Percentiles rank a stretch among this genome's conserved stretches.
These are phyloP conservation scores for Loris lydekkerianus DNA, from an alignment of 2,797 vertebrate genomes.

Conservation along the genomic window DNA sequence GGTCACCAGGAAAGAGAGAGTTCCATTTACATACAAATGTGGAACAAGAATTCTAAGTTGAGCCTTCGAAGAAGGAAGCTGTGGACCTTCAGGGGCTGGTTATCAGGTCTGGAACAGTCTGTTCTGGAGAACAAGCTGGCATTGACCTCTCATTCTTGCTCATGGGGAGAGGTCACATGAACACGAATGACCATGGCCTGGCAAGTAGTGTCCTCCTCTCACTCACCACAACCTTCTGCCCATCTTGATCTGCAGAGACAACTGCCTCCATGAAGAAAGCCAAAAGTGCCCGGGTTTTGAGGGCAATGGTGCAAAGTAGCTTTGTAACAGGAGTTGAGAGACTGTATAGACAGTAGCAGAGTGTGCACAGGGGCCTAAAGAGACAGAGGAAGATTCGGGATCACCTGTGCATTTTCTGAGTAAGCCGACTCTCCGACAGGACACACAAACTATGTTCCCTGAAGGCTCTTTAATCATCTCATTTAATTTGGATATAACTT, in stretches of 20 bases:
- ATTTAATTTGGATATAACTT: slow-evolving; percentile 64
- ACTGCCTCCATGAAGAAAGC: not conserved
- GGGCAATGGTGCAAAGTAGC: not conserved
- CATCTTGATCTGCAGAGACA: not conserved
- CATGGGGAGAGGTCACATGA: not conserved
- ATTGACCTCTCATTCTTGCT: not conserved
- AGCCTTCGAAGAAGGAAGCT: not conserved
- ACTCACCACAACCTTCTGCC: not conserved
- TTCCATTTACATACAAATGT: not conserved
- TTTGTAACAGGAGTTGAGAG: not conserved
- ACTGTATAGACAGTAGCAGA: not conserved
- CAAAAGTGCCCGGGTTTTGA: not conserved
- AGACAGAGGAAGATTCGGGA: not conserved
- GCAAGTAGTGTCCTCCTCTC: not conserved
- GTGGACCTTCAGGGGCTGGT: not conserved
- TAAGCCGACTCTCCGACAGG: not conserved
- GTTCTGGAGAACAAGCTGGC: not conserved
- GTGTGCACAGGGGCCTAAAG: no score
- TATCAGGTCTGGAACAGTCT: not conserved
- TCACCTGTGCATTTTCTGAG: not conserved
- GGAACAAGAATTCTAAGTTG: not conserved
- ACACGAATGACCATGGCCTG: not conserved
- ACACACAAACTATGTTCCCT: not conserved
- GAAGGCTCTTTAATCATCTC: not conserved
- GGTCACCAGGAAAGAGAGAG: not conserved